A percentile compares a stretch with the other conserved stretches of the same genome.
Evolutionary conservation across 2,797 vertebrate species (phyloP).

Genomic region (Sebastes iracundus): DNA sequence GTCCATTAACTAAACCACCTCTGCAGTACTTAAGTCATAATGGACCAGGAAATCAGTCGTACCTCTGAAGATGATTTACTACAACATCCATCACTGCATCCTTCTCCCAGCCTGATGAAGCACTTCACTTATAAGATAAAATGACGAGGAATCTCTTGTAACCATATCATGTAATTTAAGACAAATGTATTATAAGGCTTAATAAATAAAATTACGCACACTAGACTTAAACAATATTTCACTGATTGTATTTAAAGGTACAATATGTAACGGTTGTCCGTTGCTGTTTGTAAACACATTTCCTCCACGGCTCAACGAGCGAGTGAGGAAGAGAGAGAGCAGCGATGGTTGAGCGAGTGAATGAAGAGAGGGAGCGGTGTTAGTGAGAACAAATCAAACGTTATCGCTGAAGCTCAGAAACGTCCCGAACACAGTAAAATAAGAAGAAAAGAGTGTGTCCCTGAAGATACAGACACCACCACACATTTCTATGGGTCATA

Average conservation of each 20-base stretch:
- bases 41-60: slow-evolving; percentile 34
- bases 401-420: too few relatives aligned
- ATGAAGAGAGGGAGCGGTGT: background rate
- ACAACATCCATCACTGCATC: background rate
- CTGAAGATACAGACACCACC: too few relatives aligned
- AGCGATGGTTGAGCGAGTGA: background rate
- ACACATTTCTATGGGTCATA: too few relatives aligned
- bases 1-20: slow-evolving; percentile 18
- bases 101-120: background rate
- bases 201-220: background rate
- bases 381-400: background rate
- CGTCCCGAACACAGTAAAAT: too few relatives aligned
- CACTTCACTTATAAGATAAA: background rate
- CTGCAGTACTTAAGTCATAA: slow-evolving; percentile 44
- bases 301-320: background rate
- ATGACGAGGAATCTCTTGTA: background rate
- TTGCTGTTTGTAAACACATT: background rate
- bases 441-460: fast-evolving
- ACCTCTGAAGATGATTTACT: background rate
- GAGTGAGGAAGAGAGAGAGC: background rate
- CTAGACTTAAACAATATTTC: background rate
- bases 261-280: background rate
- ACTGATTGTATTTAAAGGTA: background rate
- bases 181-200: background rate
- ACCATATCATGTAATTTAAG: background rate